A percentile compares a stretch with the other conserved stretches of the same genome.
phyloP scores from a whole-genome alignment of 1,140 invertebrate genomes.

The Bombus soroeensis region DNA sequence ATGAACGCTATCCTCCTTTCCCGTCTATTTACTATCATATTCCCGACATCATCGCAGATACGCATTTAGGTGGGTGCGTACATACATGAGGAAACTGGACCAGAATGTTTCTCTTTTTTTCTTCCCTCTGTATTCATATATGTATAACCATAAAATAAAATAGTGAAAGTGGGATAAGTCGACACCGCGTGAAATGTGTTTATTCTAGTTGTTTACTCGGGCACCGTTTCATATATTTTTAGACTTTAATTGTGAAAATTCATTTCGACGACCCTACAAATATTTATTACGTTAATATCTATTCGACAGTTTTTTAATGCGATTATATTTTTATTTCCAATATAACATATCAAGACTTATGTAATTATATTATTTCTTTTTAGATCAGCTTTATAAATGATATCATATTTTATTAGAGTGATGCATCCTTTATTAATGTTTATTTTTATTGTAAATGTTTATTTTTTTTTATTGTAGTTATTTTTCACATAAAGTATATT shows the following conservation, averaged over 20 bases:
- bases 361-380: slow-evolving; percentile 19
- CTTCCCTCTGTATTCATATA: slow-evolving; percentile 8
- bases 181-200: slow-evolving; percentile 39
- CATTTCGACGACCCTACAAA: slow-evolving; percentile 1
- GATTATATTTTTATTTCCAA: background rate
- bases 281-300: background rate
- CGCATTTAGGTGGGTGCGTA: slow-evolving; percentile 37
- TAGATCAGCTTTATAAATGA: slow-evolving; percentile 17
- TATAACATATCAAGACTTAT: background rate
- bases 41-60: slow-evolving; percentile 22
- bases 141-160: slow-evolving; percentile 36
- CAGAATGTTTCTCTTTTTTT: slow-evolving; percentile 22
- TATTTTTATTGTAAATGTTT: background rate
- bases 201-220: slow-evolving; percentile 48
- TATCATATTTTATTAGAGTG: slow-evolving; percentile 12
- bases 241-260: slow-evolving; percentile 37
- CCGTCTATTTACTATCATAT: slow-evolving; percentile 40
- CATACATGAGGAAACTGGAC: slow-evolving; percentile 18
- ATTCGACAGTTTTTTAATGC: background rate
- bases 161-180: slow-evolving; percentile 30
- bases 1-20: slow-evolving; percentile 23
- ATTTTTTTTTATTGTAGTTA: background rate
- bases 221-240: slow-evolving; percentile 43
- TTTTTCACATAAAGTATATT: slow-evolving; percentile 14
- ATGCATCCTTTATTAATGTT: background rate